These are phyloP conservation scores for Drosophila pseudotalamancana DNA, from an alignment of 2,888 invertebrate genomes.

Conservation along the genomic window DNA sequence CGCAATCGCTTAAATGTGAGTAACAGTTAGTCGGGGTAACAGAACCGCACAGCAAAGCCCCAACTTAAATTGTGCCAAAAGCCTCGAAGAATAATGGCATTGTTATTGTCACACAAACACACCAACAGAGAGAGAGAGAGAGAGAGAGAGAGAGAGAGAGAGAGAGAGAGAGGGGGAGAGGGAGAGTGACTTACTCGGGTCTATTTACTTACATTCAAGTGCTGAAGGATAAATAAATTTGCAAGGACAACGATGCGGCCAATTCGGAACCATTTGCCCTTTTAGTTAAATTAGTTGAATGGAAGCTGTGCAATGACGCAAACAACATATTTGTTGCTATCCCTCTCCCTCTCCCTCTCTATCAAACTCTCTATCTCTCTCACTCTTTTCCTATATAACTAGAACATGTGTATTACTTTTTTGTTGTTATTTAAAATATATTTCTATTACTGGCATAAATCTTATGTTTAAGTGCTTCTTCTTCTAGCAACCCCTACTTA, in stretches of 20 bases:
- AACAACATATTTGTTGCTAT: not conserved
- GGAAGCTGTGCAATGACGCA: not conserved
- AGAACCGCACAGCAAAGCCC: constrained; percentile 42
- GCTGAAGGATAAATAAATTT: constrained; percentile 54
- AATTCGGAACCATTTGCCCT: constrained; percentile 44
- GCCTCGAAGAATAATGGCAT: constrained; percentile 61
- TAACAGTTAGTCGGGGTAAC: constrained; percentile 20
- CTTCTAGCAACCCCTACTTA: too few species aligned
- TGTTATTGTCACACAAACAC: constrained; percentile 51
- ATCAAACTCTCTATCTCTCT: too few species aligned
- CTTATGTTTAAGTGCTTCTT: too few species aligned
- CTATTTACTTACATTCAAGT: constrained; percentile 53
- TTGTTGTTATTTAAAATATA: too few species aligned
- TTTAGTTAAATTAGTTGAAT: constrained; percentile 52
- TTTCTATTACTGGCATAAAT: too few species aligned
- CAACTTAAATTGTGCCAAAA: constrained; percentile 58
- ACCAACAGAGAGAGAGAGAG: constrained; percentile 6
- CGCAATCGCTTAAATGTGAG: constrained; percentile 59
- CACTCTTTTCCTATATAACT: too few species aligned
- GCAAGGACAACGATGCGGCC: constrained; percentile 51
- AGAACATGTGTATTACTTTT: too few species aligned
- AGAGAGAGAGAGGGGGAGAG: not conserved
- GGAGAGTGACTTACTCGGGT: constrained; percentile 9
- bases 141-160: not conserved
- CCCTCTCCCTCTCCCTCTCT: too few species aligned